Conservation (phyloP, 2,888 invertebrate genomes). For the Diadromus collaris region DNA sequence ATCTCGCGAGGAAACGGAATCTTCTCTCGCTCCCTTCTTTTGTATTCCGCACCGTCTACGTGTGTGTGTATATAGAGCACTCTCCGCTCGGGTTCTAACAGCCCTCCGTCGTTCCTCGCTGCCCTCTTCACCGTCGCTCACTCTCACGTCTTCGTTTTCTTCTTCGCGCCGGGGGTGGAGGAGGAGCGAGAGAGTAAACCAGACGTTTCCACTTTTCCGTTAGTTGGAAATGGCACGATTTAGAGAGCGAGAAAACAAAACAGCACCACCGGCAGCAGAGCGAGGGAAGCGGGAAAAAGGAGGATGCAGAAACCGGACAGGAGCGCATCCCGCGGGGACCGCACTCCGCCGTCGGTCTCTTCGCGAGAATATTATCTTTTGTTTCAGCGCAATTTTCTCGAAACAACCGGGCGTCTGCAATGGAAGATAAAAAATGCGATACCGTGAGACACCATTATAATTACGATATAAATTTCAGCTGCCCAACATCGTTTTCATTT, state of each 20-base stretch:
- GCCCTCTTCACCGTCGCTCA: background rate
- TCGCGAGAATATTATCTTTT: conserved; percentile 28
- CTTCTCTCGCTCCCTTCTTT: background rate
- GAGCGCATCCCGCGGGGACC: conserved; percentile 1
- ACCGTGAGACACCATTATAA: background rate
- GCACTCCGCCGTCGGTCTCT: conserved; percentile 1
- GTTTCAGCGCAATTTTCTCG: conserved; percentile 36
- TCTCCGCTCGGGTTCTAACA: conserved; percentile 25
- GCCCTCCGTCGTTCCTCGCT: conserved; percentile 21
- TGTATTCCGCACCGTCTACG: conserved; percentile 14
- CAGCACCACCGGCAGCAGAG: background rate
- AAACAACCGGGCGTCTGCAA: conserved; percentile 8
- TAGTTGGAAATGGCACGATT: conserved; percentile 55
- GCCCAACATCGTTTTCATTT: no score
- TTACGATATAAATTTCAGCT: background rate
- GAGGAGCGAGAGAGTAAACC: conserved; percentile 28
- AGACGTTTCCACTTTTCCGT: conserved; percentile 56
- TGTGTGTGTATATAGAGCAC: conserved; percentile 6
- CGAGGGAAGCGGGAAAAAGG: background rate
- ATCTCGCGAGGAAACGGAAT: conserved; percentile 37
- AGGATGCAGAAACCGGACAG: conserved; percentile 9
- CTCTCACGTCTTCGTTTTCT: conserved; percentile 26
- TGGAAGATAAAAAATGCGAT: background rate
- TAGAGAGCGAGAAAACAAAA: conserved; percentile 24
- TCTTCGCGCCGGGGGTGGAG: background rate